These are phyloP conservation scores for Diadegma fenestrale DNA, from an alignment of 2,888 invertebrate genomes.

Conservation along the genomic window DNA sequence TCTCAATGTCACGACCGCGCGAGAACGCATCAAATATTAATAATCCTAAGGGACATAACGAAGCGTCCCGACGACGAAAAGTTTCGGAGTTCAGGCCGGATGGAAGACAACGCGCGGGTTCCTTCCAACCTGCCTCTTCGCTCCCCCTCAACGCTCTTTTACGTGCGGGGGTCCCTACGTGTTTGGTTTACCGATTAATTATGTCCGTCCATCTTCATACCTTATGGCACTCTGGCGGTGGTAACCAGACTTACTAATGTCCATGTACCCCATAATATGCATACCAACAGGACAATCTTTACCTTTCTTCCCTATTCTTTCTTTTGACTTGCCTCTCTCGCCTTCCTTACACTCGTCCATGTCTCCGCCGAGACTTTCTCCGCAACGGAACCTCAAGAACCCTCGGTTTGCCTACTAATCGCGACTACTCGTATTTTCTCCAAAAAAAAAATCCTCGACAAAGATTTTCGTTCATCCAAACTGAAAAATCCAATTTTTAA, in stretches of 20 bases:
- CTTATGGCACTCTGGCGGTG: conserved; percentile 21
- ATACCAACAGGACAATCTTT: conserved; percentile 31
- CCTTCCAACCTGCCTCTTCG: conserved; percentile 36
- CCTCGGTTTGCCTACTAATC: conserved; percentile 73
- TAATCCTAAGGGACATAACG: conserved; percentile 16
- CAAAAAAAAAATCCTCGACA: conserved; percentile 35
- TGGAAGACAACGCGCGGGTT: conserved; percentile 60
- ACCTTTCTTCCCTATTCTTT: conserved; percentile 58
- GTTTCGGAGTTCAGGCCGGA: conserved; percentile 64
- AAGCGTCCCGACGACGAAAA: conserved; percentile 29
- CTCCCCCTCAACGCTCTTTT: conserved; percentile 61
- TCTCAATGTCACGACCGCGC: neutral
- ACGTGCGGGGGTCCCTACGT: conserved; percentile 76
- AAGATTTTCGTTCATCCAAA: conserved; percentile 14
- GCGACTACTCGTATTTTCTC: conserved; percentile 67
- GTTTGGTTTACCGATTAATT: conserved; percentile 79
- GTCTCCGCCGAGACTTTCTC: conserved; percentile 74
- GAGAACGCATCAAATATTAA: conserved; percentile 18
- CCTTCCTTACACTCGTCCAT: conserved; percentile 17
- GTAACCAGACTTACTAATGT: conserved; percentile 27
- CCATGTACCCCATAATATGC: conserved; percentile 27
- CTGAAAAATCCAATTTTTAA: neutral
- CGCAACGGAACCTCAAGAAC: conserved; percentile 69
- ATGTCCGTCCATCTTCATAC: conserved; percentile 70
- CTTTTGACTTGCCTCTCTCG: conserved; percentile 18